These are phyloP conservation scores for Salmo trutta DNA, from an alignment of 2,797 vertebrate genomes.

Conservation along the genomic window DNA sequence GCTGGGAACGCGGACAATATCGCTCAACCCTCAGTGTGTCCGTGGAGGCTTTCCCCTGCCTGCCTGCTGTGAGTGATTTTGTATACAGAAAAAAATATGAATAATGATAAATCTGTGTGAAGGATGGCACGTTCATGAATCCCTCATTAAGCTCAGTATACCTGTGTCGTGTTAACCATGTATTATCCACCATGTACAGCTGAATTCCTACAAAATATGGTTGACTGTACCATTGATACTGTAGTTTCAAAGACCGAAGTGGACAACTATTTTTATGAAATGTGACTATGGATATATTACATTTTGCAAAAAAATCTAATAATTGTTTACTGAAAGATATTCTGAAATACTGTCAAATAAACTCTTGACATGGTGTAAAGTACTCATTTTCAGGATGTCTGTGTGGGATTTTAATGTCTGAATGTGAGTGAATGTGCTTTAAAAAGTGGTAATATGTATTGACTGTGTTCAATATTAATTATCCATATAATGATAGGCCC, in stretches of 20 bases:
- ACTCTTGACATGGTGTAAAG: conserved; percentile 87
- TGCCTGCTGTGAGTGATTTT: conserved; percentile 88
- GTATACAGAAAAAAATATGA: conserved; percentile 59
- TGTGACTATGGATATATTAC: conserved; percentile 99
- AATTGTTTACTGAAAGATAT: conserved; percentile 99
- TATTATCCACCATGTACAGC: conserved; percentile 99
- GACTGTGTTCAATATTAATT: neutral
- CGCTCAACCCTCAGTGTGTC: conserved; percentile 84
- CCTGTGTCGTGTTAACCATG: conserved; percentile 99
- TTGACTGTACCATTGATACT: conserved; percentile 99
- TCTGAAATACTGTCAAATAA: conserved; percentile 99
- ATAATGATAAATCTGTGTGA: conserved; percentile 73
- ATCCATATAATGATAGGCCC: neutral
- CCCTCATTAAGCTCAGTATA: conserved; percentile 93
- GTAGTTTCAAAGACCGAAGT: conserved; percentile 99
- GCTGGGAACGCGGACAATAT: conserved; percentile 26
- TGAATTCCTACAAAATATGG: conserved; percentile 99
- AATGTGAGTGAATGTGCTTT: conserved; percentile 15
- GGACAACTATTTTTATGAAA: conserved; percentile 99
- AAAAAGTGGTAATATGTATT: neutral
- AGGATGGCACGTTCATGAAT: conserved; percentile 88
- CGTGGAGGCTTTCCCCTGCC: conserved; percentile 74
- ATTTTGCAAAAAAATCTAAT: conserved; percentile 97
- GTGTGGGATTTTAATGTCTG: neutral
- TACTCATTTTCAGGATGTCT: conserved; percentile 41